These are phyloP conservation scores for Cyclophora albipunctata DNA, from an alignment of 2,888 invertebrate species.

Conservation along the genomic window DNA sequence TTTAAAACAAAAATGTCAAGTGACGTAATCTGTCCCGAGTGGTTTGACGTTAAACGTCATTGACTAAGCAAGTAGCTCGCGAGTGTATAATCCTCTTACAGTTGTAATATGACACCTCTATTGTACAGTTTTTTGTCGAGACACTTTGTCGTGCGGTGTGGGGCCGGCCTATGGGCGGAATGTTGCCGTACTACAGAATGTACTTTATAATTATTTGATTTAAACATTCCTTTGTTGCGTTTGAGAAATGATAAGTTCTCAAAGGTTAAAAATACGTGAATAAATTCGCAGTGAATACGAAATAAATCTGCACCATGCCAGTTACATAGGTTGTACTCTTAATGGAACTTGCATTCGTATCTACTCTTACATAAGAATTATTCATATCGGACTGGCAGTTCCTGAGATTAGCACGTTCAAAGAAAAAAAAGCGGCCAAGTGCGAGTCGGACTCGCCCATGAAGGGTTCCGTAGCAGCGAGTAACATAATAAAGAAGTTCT, in stretches of 20 bases:
- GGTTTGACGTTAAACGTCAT: slow-evolving; percentile 1
- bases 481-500: no score
- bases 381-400: no score
- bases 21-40: slow-evolving; percentile 1
- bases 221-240: background rate
- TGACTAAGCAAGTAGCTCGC: slow-evolving; percentile 18
- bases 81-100: slow-evolving; percentile 22
- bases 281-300: no score
- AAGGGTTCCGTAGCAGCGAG: no score
- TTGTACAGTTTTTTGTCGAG: slow-evolving; percentile 14
- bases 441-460: no score
- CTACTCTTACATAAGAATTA: no score
- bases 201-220: background rate
- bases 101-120: slow-evolving; percentile 16
- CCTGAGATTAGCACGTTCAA: no score
- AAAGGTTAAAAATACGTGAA: no score
- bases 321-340: no score
- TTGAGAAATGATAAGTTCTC: background rate
- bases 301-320: no score
- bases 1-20: slow-evolving; percentile 12
- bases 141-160: slow-evolving; percentile 1
- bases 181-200: slow-evolving; percentile 10
- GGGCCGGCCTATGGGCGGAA: slow-evolving; percentile 19
- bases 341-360: no score
- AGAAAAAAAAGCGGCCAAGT: no score